Evolutionary conservation across 1,140 invertebrate species (phyloP), one percentile per base, ranked within the genome.

Genomic region (Phenacoccus solenopsis): DNA sequence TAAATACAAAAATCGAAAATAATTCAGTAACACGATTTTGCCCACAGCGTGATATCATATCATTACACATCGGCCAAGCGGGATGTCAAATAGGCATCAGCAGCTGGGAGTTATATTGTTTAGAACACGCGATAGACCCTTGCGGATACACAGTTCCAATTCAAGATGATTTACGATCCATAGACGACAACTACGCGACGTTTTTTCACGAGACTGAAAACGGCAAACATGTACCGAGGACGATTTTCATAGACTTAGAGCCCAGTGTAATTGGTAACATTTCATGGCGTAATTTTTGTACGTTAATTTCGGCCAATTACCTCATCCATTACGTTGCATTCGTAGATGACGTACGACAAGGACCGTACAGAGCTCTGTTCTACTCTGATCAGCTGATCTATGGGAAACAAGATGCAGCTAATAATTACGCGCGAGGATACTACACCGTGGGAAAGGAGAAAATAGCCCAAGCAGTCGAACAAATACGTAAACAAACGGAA

Each of bases 321-420:
- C 30, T 75, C 20, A 28, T 4, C 22, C 16, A 30, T 32, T 30
- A 67, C 25, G 3, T 3, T 68, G 13, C 1, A 4, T 38, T 84
- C 85, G 82, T 80, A 20, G 74, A 76, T 69, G 89, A 93, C 80
- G 86, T 93, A 69, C 81, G 90, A 71, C 86, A 82, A 4, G 90
- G 90, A 0, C 80, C 84, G 1, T 92, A 91, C 79, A 79, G 86
- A 7, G 82, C 87, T 69, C 81, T 94, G 1, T 93, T 90, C 77
- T 88, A 90, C 74, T 88, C 90, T 0, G 86, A 88, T 70, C 86
- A 89, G 72, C 78, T 93, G 9, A 85, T 93, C 56, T 88, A 84
- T 25, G 89, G 89, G n/a, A 91, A 91, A 75, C 91, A 94, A 79
- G 92, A 94, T 79, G 90, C 90, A 0, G 90, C 91, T 7, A 94